Evolutionary conservation across 2,888 invertebrate genomes (phyloP).

Genomic region (Anoncus sp.): DNA sequence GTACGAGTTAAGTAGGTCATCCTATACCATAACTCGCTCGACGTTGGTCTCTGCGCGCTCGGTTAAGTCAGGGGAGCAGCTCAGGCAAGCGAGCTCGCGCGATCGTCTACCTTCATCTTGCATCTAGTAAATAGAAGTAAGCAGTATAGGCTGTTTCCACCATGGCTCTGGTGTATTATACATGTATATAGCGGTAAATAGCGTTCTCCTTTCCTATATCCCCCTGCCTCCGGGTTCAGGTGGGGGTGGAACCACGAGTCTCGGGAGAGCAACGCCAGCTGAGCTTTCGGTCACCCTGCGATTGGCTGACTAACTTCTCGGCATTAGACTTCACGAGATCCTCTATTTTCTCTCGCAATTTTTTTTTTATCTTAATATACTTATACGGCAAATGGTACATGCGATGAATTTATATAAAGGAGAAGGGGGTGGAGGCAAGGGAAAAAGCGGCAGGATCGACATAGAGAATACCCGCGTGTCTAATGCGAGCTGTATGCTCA

Average conservation of each 20-base stretch:
- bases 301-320: conserved; percentile 48
- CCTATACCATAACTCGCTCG: conserved; percentile 76
- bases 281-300: conserved; percentile 63
- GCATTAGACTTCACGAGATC: conserved; percentile 36
- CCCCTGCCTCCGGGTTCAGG: conserved; percentile 38
- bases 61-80: conserved; percentile 19
- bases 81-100: conserved; percentile 32
- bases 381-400: conserved; percentile 15
- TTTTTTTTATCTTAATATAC: not conserved
- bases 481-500: conserved; percentile 2
- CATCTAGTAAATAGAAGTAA: conserved; percentile 27
- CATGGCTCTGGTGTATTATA: conserved; percentile 1
- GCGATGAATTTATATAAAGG: conserved; percentile 25
- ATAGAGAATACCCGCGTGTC: conserved; percentile 15
- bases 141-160: conserved; percentile 44
- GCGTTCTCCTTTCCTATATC: conserved; percentile 72
- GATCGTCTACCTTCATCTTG: conserved; percentile 48
- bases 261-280: conserved; percentile 65
- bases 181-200: conserved; percentile 70
- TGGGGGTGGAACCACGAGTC: conserved; percentile 63
- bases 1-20: conserved; percentile 80
- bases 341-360: conserved; percentile 45
- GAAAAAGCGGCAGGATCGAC: conserved; percentile 20
- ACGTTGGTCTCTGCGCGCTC: conserved; percentile 46
- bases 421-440: too few species aligned